phyloP scores from a whole-genome alignment of 2,113 vertebrate genomes.

The Smithornis capensis region DNA sequence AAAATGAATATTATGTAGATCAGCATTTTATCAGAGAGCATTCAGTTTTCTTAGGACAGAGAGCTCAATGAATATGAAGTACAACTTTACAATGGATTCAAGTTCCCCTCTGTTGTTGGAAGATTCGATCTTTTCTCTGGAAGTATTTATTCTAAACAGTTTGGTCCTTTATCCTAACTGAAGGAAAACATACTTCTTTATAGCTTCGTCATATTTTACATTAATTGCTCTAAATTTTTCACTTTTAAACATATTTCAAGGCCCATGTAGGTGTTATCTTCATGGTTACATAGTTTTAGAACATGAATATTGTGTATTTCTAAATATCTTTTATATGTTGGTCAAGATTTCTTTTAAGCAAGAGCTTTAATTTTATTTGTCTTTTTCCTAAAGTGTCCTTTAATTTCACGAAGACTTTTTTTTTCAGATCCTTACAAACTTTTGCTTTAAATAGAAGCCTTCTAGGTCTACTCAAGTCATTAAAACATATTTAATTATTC shows the following conservation, averaged over 20 bases:
- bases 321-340: neutral
- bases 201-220: neutral
- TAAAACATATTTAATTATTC: neutral
- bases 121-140: neutral
- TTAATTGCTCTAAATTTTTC: neutral
- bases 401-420: neutral
- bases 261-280: neutral
- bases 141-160: neutral
- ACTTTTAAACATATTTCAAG: neutral
- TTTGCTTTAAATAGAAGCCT: neutral
- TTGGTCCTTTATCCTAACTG: neutral
- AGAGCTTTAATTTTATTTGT: neutral
- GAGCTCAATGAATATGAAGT: neutral
- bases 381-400: neutral
- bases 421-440: neutral
- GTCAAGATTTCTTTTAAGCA: neutral
- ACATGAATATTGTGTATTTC: neutral
- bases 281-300: neutral
- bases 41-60: neutral
- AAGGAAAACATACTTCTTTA: neutral
- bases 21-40: neutral
- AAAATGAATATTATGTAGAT: neutral
- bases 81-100: neutral
- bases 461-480: neutral
- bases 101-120: neutral